These are phyloP conservation scores for Conomelus anceps DNA, from an alignment of 2,888 invertebrate species.

Conservation along the genomic window DNA sequence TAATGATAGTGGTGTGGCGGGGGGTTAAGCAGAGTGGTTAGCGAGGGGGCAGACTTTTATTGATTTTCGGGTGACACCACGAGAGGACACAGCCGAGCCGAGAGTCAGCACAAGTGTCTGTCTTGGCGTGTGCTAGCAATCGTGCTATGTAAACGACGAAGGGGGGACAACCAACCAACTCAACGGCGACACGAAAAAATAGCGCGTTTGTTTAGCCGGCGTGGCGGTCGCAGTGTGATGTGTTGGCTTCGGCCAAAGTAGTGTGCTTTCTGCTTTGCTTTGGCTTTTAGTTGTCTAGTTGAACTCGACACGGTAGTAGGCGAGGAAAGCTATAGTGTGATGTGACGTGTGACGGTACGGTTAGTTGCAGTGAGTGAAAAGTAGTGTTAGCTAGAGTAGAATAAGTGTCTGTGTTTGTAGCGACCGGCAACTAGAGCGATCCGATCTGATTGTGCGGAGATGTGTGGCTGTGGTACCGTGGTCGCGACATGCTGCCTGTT, in stretches of 20 bases:
- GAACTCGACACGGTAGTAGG: background rate
- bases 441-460: background rate
- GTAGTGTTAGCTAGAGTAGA: background rate
- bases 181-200: constrained; percentile 42
- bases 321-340: background rate
- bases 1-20: background rate
- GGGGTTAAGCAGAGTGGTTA: background rate
- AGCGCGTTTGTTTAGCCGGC: constrained; percentile 34
- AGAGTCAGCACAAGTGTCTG: background rate
- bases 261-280: background rate
- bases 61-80: constrained; percentile 56
- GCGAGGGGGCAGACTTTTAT: constrained; percentile 42
- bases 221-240: background rate
- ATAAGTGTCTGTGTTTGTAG: too few relatives aligned
- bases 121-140: constrained; percentile 23
- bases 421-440: too few relatives aligned
- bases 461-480: background rate
- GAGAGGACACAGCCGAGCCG: background rate
- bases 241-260: background rate
- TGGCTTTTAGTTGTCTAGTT: background rate
- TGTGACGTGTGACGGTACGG: background rate
- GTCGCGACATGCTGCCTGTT: background rate
- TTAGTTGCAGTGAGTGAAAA: background rate
- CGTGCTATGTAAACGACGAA: constrained; percentile 47
- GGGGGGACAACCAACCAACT: too few relatives aligned